Conservation (phyloP, 1,140 invertebrate genomes). For the Hyles euphorbiae region DNA sequence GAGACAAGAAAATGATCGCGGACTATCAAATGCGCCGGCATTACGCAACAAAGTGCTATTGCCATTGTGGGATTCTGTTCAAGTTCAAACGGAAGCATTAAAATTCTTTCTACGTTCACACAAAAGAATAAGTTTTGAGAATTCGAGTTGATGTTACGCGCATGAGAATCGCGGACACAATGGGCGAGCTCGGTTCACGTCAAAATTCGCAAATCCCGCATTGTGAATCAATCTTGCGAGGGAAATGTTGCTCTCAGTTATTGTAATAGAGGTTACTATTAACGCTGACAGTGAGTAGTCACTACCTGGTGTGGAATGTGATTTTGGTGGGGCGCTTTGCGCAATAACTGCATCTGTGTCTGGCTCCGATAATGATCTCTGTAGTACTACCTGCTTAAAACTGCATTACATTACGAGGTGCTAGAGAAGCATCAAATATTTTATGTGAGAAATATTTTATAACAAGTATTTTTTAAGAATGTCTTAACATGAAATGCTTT, state of each 20-base stretch:
- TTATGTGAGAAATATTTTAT: too few species aligned
- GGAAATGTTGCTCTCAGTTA: conserved; percentile 1
- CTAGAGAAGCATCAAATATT: too few species aligned
- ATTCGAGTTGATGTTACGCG: conserved; percentile 46
- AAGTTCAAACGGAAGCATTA: conserved; percentile 70
- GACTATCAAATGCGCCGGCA: conserved; percentile 35
- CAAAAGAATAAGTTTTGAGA: conserved; percentile 70
- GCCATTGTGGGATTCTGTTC: conserved; percentile 51
- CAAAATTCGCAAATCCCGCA: conserved; percentile 9
- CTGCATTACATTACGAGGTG: too few species aligned
- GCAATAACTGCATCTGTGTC: conserved; percentile 31
- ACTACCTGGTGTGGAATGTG: conserved; percentile 22
- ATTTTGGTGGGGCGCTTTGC: conserved; percentile 29
- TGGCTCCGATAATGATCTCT: conserved; percentile 30
- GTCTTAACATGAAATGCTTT: background rate
- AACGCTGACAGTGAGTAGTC: background rate
- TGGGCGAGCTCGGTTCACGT: conserved; percentile 19
- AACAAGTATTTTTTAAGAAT: too few species aligned
- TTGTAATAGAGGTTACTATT: conserved; percentile 7
- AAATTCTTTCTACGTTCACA: conserved; percentile 64
- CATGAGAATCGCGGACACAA: conserved; percentile 57
- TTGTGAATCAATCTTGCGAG: conserved; percentile 4
- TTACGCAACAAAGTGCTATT: conserved; percentile 39
- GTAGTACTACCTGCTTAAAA: conserved; percentile 5
- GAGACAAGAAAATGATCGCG: conserved; percentile 31